Evolutionary conservation across 2,797 vertebrate species (phyloP).

Genomic region (Pipistrellus pipistrellus): DNA sequence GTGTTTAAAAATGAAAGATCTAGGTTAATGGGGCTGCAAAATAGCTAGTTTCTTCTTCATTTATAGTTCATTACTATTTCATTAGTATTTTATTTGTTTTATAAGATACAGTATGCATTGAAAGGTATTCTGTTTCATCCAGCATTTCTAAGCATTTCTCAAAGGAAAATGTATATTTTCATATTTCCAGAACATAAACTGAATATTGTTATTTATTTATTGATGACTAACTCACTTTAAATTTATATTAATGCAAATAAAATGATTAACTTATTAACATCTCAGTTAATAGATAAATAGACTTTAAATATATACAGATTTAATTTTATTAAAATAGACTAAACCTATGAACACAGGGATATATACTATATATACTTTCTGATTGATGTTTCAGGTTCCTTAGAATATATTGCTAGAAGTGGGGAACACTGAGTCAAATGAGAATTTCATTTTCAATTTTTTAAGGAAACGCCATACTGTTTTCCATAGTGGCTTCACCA

Average conservation of each 20-base stretch:
- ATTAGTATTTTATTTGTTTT: constrained; percentile 25
- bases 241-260: neutral
- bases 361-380: too few species aligned
- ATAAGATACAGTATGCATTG: neutral
- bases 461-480: too few species aligned
- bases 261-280: neutral
- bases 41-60: neutral
- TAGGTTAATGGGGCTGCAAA: neutral
- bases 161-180: neutral
- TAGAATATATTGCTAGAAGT: too few species aligned
- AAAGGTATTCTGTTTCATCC: neutral
- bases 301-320: neutral
- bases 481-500: too few species aligned
- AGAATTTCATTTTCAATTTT: too few species aligned
- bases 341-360: too few species aligned
- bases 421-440: too few species aligned
- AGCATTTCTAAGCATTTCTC: neutral
- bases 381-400: too few species aligned
- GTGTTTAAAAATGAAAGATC: neutral
- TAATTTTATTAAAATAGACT: neutral
- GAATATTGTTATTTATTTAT: neutral
- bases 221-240: neutral
- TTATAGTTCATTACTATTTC: neutral
- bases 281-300: neutral
- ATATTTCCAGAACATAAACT: neutral